Percentiles rank a stretch among this genome's conserved stretches.
Conservation (phyloP, 2,888 invertebrate species). For the Boloria selene region DNA sequence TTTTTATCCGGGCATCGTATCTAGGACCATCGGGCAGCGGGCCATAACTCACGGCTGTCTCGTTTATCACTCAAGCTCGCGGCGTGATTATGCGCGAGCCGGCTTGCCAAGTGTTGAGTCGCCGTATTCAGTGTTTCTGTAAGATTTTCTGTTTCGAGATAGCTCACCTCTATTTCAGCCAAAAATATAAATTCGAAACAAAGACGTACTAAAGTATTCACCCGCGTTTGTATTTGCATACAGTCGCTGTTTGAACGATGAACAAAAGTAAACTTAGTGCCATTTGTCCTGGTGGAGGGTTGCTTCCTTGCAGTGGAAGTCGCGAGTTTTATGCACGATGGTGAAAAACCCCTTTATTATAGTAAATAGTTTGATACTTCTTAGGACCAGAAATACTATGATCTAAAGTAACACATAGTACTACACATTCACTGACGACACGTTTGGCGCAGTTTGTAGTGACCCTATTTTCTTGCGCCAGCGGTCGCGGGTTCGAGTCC, state of each 20-base stretch:
- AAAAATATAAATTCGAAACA: constrained; percentile 16
- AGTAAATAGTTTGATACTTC: no score
- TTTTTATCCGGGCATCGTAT: constrained; percentile 15
- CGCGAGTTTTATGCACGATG: no score
- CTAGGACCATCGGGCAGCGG: constrained; percentile 14
- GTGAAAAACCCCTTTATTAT: no score
- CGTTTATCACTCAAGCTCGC: constrained; percentile 35
- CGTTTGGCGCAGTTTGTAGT: no score
- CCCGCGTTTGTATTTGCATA: background rate
- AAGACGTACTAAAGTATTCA: constrained; percentile 3
- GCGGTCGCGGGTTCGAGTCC: no score
- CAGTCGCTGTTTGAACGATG: background rate
- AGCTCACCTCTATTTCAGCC: constrained; percentile 16
- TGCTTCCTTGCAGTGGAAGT: no score
- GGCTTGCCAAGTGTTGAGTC: constrained; percentile 37
- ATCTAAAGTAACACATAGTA: no score
- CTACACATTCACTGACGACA: no score
- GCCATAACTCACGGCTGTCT: constrained; percentile 29
- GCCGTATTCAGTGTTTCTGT: constrained; percentile 24
- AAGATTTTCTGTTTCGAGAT: constrained; percentile 24
- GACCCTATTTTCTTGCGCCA: no score
- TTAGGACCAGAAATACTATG: no score
- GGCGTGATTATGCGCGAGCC: constrained; percentile 32
- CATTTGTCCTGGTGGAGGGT: no score
- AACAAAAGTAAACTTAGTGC: background rate